Evolutionary conservation across 2,113 vertebrate species (phyloP), one percentile per base, ranked within the genome.

Genomic region (Oplegnathus fasciatus): DNA sequence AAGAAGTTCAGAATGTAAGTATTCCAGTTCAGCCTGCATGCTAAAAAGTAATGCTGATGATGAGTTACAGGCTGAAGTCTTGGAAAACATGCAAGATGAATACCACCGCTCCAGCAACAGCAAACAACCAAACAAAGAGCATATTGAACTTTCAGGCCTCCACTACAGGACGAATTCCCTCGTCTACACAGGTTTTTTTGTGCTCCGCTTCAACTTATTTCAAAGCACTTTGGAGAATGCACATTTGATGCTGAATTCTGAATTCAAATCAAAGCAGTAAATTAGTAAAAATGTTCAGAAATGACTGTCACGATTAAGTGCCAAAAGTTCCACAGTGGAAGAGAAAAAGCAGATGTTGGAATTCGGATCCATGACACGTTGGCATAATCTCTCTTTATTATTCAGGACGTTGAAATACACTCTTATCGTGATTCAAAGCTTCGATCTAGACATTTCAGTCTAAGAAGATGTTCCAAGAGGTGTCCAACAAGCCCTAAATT

Each of bases 51-150:
- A 61, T 64, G 30, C 82, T 40, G 54, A 66, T 58, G 64, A 76
- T 60, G 2, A 74, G 82, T 52, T 67, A 66, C 58, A 80, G 78
- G 26, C 66, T 46, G 52, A 74, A 54, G 40, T 86, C 60, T 76
- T 79, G 32, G 69, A 75, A 70, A 75, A 34, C 24, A 22, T 18
- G 15, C 9, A 1, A 69, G 80, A 83, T 57, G 52, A 70, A 86
- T 40, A 79, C 24, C 20, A 82, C 22, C 15, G 32, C 46, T 18
- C 28, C 48, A 44, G 52, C 58, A 58, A 34, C 0, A 80, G 71
- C 58, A 77, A 78, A 76, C 70, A 87, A 70, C 28, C 15, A 72
- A 85, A 85, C 75, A 76, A 80, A 73, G 66, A 60, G 50, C 18
- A 40, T 28, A 78, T 13, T 78, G 37, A 75, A n/a, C 28, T 24